A percentile compares a stretch with the other conserved stretches of the same genome.
These are phyloP conservation scores for Noctilio leporinus DNA, from an alignment of 2,113 vertebrate species.

Conservation along the genomic window DNA sequence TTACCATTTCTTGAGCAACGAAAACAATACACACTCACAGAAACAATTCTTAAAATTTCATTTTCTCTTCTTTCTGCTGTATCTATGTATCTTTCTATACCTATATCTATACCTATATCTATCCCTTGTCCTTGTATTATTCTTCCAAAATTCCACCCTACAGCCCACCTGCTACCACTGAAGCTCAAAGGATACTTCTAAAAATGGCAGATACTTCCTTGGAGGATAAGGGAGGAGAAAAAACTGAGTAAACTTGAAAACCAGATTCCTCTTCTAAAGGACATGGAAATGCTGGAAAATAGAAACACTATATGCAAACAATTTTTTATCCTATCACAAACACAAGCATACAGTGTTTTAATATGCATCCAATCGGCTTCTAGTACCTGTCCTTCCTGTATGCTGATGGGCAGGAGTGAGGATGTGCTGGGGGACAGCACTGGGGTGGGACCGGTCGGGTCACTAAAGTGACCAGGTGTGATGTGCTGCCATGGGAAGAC, in stretches of 20 bases:
- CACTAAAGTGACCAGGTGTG: background rate
- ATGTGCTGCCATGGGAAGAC: background rate
- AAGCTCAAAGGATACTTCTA: background rate
- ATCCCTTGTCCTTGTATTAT: background rate
- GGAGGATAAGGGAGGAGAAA: background rate
- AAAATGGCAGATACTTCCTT: background rate
- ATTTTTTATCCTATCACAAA: background rate
- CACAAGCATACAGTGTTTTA: background rate
- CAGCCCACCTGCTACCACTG: background rate
- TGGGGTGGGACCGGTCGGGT: background rate
- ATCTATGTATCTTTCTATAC: too few species aligned
- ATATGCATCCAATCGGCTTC: background rate
- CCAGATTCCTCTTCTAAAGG: background rate
- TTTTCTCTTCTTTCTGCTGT: background rate
- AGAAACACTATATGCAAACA: background rate
- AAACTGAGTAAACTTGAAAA: background rate
- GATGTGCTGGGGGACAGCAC: background rate
- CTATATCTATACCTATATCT: too few species aligned
- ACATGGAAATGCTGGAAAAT: background rate
- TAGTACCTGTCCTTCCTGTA: background rate
- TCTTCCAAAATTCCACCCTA: background rate
- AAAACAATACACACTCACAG: background rate
- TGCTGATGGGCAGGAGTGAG: background rate
- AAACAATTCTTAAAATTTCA: background rate
- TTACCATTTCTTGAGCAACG: background rate